phyloP scores from a whole-genome alignment of 2,797 vertebrate species.

The Gambusia yucatana region DNA sequence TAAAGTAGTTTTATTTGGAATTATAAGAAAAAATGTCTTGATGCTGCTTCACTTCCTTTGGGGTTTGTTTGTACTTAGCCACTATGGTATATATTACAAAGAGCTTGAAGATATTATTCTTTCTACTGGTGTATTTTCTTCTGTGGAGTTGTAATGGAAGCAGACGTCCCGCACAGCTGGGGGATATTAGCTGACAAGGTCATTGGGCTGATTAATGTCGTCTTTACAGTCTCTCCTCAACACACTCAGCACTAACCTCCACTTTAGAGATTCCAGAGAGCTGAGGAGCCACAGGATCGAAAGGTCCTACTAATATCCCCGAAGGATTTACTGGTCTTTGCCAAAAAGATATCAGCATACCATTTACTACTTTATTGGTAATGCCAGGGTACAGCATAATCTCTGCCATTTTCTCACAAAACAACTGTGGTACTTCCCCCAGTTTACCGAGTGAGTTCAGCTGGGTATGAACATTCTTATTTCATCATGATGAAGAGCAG shows the following conservation, averaged over 20 bases:
- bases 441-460: slow-evolving; percentile 4
- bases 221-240: slow-evolving; percentile 61
- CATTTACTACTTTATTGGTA: slow-evolving; percentile 38
- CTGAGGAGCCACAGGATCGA: slow-evolving; percentile 45
- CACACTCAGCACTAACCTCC: slow-evolving; percentile 74
- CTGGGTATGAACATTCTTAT: not conserved
- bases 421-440: slow-evolving; percentile 6
- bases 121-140: slow-evolving; percentile 25
- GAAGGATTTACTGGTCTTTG: slow-evolving; percentile 43
- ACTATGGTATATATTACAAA: slow-evolving; percentile 34
- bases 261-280: slow-evolving; percentile 57
- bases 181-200: slow-evolving; percentile 75
- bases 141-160: slow-evolving; percentile 63
- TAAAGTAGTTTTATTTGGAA: not conserved
- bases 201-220: slow-evolving; percentile 76
- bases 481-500: slow-evolving; percentile 6
- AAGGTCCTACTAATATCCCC: slow-evolving; percentile 41
- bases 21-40: not conserved
- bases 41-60: not conserved
- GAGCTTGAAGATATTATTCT: slow-evolving; percentile 36
- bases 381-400: slow-evolving; percentile 33
- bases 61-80: not conserved
- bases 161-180: slow-evolving; percentile 68
- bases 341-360: slow-evolving; percentile 31
- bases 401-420: not conserved